Base-by-base conservation (phyloP, 1,140 invertebrate species). In the Zeugodacus cucurbitae region DNA sequence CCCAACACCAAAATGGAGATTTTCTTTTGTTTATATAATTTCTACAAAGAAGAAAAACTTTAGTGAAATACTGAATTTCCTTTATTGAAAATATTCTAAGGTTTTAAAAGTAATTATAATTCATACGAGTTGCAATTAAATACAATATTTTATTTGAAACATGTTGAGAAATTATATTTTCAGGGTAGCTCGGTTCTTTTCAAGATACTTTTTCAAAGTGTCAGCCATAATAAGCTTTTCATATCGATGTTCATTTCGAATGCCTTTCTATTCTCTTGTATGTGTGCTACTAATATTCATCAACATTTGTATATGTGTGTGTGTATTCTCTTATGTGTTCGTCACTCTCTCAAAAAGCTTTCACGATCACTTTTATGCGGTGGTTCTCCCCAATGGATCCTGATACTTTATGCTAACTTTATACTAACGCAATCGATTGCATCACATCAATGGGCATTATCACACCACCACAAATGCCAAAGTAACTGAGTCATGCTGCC, bases 391-490 rank as follows among this genome's bases (percentile, higher is more conserved):
- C 17, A 48, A 26, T 29, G 37, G 37, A 48, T 82, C 74, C 41
- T 82, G 74, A 22, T 59, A 87, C 67, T 88, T 86, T 87, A 67
- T 88, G 54, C 64, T 87, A 88, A 88, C 85, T 88, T 78, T 78
- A 88, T 88, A 88, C 88, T 88, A 88, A 88, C 86, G 86, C 86
- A 87, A 88, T 62, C 37, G 64, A 88, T 88, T 88, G 88, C 88
- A 88, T 88, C 88, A 88, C 86, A 74, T 64, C 74, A 32, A 87
- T 48, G 64, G 32, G n/a, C 70, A 62, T 11, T 58, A 78, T 78
- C 44, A 67, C 32, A 34, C 44, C 29, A 82, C 26, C 26, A 44
- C 78, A 48, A 78, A 48, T 34, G 29, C 67, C 34, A 37, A 64
- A 57, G 44, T 48, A 82, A 82, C 74, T 82, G 74, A 82, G 74